Base-by-base conservation (phyloP, 1,140 invertebrate genomes). In the Apis cerana region DNA sequence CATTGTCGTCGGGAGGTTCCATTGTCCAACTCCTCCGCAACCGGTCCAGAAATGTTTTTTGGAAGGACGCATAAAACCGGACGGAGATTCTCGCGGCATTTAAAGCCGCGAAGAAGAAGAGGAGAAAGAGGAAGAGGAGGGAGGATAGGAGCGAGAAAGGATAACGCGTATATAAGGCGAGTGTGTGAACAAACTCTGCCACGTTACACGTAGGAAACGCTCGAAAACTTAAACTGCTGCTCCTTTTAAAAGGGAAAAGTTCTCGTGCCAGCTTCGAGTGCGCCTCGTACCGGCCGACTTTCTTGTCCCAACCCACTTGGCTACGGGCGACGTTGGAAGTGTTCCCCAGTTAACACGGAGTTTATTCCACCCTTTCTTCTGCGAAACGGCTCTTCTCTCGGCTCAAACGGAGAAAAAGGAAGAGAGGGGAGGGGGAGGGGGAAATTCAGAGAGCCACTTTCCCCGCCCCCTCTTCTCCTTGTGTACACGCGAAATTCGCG, bases 211-310 rank as follows among this genome's bases (percentile, higher is more conserved):
- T 61, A 64, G 82, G 61, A 81, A 68, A 88, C 65, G 65, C 77
- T 88, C 82, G 70, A 82, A n/a, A 88, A 85, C 85, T 82, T 70
- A 65, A 62, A 82, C 71, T 70, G 79, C 56, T 33, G 79, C 56
- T 33, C 23, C 59, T 58, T 69, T 82, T 68, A 84, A 69, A 82
- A 70, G n/a, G 65, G 58, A 68, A 21, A 52, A 78, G 67, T 78
- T 70, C 67, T 71, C 21, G 27, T 21, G 27, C 17, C 13, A 17
- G 17, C 50, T 33, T 33, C 12, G 67, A 78, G 78, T 80, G 56
- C 43, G 33, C 58, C 56, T 61, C 33, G 61, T 61, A 67, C 17
- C 54, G n/a, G 52, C 50, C 81, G 81, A 71, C 56, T 77, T 78
- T 70, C 75, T 68, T 70, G 81, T 70, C 56, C 67, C 81, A 15